phyloP scores from a whole-genome alignment of 2,888 invertebrate genomes.

The Diabrotica balteata region DNA sequence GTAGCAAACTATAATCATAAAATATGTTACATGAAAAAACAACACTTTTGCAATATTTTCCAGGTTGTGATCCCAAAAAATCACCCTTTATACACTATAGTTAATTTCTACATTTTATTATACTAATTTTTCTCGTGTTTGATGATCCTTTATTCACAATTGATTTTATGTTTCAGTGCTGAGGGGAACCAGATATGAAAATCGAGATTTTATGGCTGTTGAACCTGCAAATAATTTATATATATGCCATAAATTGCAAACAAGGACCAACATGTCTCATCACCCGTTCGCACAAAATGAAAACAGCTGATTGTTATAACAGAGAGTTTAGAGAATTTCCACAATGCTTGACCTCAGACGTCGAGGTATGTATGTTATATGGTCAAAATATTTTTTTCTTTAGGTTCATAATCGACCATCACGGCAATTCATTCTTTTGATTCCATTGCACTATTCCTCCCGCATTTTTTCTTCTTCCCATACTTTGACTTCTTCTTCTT shows the following conservation, averaged over 20 bases:
- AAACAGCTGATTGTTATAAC: constrained; percentile 54
- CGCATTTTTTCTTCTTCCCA: no score
- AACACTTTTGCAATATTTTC: no score
- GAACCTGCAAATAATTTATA: constrained; percentile 10
- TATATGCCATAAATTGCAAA: constrained; percentile 33
- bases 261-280: constrained; percentile 46
- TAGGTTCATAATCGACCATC: no score
- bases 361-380: constrained; percentile 50
- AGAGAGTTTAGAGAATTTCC: constrained; percentile 51
- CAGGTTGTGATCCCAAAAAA: no score
- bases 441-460: no score
- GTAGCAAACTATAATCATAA: no score
- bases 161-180: constrained; percentile 9
- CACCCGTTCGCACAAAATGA: constrained; percentile 48
- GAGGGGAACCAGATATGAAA: constrained; percentile 21
- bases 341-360: constrained; percentile 51
- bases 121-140: no score
- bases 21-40: no score
- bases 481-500: no score
- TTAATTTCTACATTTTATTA: no score
- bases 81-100: no score
- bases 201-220: constrained; percentile 20
- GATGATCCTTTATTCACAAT: background rate
- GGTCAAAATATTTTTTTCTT: background rate
- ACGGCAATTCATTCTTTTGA: no score